phyloP scores from a whole-genome alignment of 23 tunicate genomes.

The Aplidium turbinatum region DNA sequence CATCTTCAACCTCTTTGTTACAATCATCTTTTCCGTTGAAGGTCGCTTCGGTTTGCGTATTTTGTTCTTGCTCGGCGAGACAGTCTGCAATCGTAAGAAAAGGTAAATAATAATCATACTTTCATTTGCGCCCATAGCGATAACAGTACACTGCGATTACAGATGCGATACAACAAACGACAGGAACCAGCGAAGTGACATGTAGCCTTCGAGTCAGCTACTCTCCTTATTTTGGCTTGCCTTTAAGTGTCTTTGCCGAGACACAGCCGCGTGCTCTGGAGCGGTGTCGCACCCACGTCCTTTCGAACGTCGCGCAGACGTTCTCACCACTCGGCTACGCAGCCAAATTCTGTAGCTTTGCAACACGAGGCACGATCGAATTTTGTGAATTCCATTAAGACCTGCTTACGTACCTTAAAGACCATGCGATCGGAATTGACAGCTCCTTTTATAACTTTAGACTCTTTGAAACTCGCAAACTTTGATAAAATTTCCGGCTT shows the following conservation, averaged over 20 bases:
- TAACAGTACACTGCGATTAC: too few species aligned
- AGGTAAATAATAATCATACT: background rate
- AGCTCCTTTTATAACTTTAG: constrained; percentile 60
- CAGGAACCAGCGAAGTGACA: too few species aligned
- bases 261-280: too few species aligned
- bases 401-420: constrained; percentile 57
- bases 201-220: too few species aligned
- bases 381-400: too few species aligned
- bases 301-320: constrained; percentile 9
- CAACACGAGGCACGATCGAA: too few species aligned
- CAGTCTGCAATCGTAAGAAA: constrained; percentile 15
- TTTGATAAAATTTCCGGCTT: constrained; percentile 60
- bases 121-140: too few species aligned
- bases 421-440: constrained; percentile 82
- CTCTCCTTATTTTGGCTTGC: too few species aligned
- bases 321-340: too few species aligned
- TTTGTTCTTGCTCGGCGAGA: constrained; percentile 40
- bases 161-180: too few species aligned
- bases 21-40: background rate
- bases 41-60: constrained; percentile 19
- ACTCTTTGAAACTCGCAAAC: constrained; percentile 62
- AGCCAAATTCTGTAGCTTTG: too few species aligned
- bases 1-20: constrained; percentile 47
- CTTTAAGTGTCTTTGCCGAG: too few species aligned
- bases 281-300: background rate